Conservation (phyloP, 2,113 vertebrate species). For the Machaerirhynchus nigripectus region DNA sequence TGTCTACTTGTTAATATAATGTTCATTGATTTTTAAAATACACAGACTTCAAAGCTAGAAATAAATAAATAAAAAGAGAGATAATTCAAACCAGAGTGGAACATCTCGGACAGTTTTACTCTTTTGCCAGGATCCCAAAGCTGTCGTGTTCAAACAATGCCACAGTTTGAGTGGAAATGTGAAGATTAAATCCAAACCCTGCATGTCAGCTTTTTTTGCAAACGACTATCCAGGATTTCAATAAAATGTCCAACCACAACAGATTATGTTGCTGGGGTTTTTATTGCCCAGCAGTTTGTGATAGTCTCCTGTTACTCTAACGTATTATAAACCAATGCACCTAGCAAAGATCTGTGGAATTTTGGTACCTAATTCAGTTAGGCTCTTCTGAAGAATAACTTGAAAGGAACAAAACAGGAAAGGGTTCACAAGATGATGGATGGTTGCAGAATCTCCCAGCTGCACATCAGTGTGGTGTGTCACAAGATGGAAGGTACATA, state of each 20-base stretch:
- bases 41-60: constrained; percentile 64
- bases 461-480: not conserved
- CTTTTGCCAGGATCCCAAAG: constrained; percentile 56
- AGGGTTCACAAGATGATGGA: not conserved
- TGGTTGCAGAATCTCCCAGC: not conserved
- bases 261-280: constrained; percentile 33
- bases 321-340: not conserved
- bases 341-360: not conserved
- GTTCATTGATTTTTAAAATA: constrained; percentile 65
- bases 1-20: constrained; percentile 54
- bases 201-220: constrained; percentile 48
- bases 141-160: constrained; percentile 57
- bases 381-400: not conserved
- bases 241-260: constrained; percentile 47
- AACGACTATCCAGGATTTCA: constrained; percentile 61
- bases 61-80: constrained; percentile 56
- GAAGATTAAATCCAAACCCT: constrained; percentile 57
- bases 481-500: not conserved
- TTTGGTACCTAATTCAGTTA: not conserved
- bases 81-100: constrained; percentile 66
- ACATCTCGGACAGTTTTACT: constrained; percentile 53
- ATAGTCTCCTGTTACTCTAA: constrained; percentile 35
- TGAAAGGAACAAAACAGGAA: not conserved
- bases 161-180: constrained; percentile 62
- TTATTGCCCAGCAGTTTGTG: constrained; percentile 31